Evolutionary conservation across 2,113 vertebrate species (phyloP).

Genomic region (Aegithalos caudatus): DNA sequence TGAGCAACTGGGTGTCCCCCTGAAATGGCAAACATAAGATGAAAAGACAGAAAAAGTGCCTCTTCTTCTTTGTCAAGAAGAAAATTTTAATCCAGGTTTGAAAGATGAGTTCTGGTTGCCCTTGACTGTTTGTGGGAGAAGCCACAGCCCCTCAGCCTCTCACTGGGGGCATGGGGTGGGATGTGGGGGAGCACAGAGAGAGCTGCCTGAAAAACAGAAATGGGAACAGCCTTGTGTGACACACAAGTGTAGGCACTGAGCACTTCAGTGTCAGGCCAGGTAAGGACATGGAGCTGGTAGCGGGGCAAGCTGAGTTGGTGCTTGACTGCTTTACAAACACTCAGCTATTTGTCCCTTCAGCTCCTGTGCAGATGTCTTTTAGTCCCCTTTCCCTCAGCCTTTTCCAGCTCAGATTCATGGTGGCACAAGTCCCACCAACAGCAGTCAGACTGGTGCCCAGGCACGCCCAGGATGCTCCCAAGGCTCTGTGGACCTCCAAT

Average conservation of each 20-base stretch:
- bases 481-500: not conserved
- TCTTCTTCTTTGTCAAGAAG: not conserved
- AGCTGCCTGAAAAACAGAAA: not conserved
- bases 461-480: not conserved
- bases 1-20: not conserved
- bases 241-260: not conserved
- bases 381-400: not conserved
- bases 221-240: not conserved
- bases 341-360: not conserved
- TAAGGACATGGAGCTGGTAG: not conserved
- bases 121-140: not conserved
- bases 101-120: fast-evolving
- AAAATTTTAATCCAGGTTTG: not conserved
- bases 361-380: not conserved
- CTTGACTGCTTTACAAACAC: fast-evolving
- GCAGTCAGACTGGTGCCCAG: fast-evolving
- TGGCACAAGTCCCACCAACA: fast-evolving
- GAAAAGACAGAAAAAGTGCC: not conserved
- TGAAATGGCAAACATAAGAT: not conserved
- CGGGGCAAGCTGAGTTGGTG: not conserved
- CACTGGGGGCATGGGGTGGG: fast-evolving
- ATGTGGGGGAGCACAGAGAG: not conserved
- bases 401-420: not conserved
- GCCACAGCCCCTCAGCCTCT: not conserved
- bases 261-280: fast-evolving